phyloP scores from a whole-genome alignment of 2,888 invertebrate species.

The Subacronicta megacephala region DNA sequence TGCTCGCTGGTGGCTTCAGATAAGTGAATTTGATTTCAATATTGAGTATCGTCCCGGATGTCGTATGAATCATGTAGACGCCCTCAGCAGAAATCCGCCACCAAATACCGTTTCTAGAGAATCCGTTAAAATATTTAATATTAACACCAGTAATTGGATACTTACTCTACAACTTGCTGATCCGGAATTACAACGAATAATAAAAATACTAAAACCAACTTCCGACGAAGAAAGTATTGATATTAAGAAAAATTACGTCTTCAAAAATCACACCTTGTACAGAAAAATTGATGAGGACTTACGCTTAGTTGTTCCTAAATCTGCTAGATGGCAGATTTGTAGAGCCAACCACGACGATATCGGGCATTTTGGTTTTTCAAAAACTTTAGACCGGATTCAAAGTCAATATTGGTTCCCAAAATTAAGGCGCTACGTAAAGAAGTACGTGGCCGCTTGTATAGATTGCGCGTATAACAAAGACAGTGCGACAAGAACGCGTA shows the following conservation, averaged over 20 bases:
- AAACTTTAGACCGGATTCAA: constrained; percentile 14
- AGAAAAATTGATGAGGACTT: constrained; percentile 3
- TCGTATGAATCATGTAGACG: constrained; percentile 8
- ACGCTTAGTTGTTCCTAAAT: constrained; percentile 9
- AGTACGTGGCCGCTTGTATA: constrained; percentile 13
- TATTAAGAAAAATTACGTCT: constrained; percentile 2
- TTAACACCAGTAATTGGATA: constrained; percentile 15
- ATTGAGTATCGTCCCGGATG: constrained; percentile 5
- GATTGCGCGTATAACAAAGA: constrained; percentile 17
- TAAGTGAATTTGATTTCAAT: constrained; percentile 6
- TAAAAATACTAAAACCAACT: constrained; percentile 6
- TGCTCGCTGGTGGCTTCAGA: constrained; percentile 10
- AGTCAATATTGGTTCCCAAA: constrained; percentile 16
- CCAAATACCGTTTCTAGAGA: too few species aligned
- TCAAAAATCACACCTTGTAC: constrained; percentile 9
- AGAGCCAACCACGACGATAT: constrained; percentile 16
- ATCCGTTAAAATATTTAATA: not conserved
- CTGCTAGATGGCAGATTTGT: constrained; percentile 14
- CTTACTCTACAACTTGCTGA: constrained; percentile 14
- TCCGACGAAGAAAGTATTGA: not conserved
- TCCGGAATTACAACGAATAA: constrained; percentile 4
- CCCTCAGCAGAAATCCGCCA: constrained; percentile 3
- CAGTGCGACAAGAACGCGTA: not conserved
- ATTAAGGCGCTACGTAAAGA: constrained; percentile 2
- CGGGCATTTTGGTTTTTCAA: constrained; percentile 16